Conservation (phyloP, 2,888 invertebrate species). For the Macroteleia sp. region DNA sequence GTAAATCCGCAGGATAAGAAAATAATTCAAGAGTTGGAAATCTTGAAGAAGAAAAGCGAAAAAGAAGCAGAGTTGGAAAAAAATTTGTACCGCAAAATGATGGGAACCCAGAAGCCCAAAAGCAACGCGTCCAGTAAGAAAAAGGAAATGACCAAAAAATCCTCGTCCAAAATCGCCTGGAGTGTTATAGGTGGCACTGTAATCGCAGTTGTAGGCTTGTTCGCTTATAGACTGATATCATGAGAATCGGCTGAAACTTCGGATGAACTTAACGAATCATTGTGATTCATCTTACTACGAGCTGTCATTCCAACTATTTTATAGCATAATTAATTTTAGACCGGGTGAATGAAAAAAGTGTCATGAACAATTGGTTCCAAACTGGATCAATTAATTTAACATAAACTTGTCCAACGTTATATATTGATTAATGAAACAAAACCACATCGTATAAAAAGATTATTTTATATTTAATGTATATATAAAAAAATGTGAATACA, state of each 20-base stretch:
- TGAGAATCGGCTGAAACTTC: constrained; percentile 52
- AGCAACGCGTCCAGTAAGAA: constrained; percentile 26
- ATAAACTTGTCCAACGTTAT: no score
- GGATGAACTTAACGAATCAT: constrained; percentile 6
- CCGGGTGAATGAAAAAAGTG: not conserved
- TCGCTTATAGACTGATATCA: constrained; percentile 88
- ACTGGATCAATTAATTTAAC: no score
- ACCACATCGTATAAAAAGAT: no score
- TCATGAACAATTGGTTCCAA: no score
- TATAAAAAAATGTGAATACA: not conserved
- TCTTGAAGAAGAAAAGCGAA: constrained; percentile 85
- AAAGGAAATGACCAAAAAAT: constrained; percentile 69
- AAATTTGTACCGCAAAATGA: constrained; percentile 89
- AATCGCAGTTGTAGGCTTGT: constrained; percentile 89
- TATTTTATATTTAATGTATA: no score
- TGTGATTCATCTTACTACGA: constrained; percentile 18
- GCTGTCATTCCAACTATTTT: constrained; percentile 52
- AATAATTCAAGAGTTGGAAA: constrained; percentile 86
- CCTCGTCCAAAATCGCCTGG: constrained; percentile 86
- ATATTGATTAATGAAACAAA: no score
- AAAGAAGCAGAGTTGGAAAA: constrained; percentile 87
- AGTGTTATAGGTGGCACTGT: constrained; percentile 89
- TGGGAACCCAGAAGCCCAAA: constrained; percentile 76
- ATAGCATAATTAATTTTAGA: constrained; percentile 9
- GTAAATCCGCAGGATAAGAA: constrained; percentile 88